These are phyloP conservation scores for Hanleya hanleyi DNA, from an alignment of 2,888 invertebrate genomes.

Conservation along the genomic window DNA sequence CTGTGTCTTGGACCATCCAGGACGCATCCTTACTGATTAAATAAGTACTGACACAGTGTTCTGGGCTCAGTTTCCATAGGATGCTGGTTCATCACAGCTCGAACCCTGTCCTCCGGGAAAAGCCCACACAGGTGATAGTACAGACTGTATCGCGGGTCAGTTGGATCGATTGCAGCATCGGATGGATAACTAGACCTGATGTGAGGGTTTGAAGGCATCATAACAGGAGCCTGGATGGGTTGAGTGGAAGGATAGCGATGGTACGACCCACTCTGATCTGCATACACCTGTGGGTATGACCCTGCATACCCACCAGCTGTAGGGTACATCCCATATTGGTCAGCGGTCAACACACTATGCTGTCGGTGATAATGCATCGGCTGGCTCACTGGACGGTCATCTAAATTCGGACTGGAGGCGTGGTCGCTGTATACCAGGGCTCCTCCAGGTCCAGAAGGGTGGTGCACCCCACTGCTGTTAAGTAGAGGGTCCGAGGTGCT, in stretches of 20 bases:
- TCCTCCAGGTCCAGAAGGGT: background rate
- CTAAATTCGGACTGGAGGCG: too few relatives aligned
- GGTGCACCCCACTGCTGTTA: constrained; percentile 26
- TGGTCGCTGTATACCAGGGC: too few relatives aligned
- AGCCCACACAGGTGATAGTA: constrained; percentile 93
- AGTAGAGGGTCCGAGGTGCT: constrained; percentile 81
- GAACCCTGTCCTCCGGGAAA: constrained; percentile 93
- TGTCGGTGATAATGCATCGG: too few relatives aligned
- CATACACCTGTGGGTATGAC: too few relatives aligned
- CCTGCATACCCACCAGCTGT: too few relatives aligned
- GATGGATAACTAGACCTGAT: constrained; percentile 8
- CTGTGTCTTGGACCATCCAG: background rate
- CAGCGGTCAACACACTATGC: too few relatives aligned
- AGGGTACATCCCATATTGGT: too few relatives aligned
- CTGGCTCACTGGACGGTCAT: too few relatives aligned
- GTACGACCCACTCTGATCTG: too few relatives aligned
- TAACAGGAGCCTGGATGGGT: too few relatives aligned
- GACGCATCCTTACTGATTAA: background rate
- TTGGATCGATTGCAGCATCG: constrained; percentile 44
- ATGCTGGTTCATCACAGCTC: constrained; percentile 88
- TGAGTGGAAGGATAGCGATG: too few relatives aligned
- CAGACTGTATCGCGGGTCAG: constrained; percentile 83
- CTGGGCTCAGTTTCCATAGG: constrained; percentile 93
- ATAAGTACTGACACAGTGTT: constrained; percentile 80
- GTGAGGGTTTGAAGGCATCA: too few relatives aligned